These are phyloP conservation scores for Hyposoter dolosus DNA, from an alignment of 2,888 invertebrate genomes.

Conservation along the genomic window DNA sequence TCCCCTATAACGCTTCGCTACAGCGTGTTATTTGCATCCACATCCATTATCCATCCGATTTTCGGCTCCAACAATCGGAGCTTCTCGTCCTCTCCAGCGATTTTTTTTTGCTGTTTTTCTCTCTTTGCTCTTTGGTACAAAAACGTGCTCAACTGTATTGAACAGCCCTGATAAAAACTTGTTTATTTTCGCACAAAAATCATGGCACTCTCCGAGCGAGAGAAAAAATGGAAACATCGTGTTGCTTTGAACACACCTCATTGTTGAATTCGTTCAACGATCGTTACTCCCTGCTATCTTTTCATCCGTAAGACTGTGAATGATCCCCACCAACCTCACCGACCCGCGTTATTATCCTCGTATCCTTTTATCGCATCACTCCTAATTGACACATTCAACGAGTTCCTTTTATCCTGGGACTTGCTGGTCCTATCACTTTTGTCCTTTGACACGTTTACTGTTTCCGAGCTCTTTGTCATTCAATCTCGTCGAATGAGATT, in stretches of 20 bases:
- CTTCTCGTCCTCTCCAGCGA: not conserved
- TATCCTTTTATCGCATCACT: conserved; percentile 1
- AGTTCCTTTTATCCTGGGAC: not conserved
- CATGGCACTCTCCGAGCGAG: not conserved
- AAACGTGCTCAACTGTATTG: conserved; percentile 23
- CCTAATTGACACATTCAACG: conserved; percentile 34
- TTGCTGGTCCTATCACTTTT: not conserved
- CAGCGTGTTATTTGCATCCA: conserved; percentile 64
- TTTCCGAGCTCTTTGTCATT: not conserved
- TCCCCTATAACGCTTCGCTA: conserved; percentile 22
- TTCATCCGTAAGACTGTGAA: conserved; percentile 14
- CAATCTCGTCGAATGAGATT: not conserved
- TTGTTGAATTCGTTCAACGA: not conserved
- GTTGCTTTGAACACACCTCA: conserved; percentile 20
- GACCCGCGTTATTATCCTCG: not conserved
- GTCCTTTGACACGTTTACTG: not conserved
- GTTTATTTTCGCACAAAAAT: conserved; percentile 28
- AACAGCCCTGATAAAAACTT: conserved; percentile 36
- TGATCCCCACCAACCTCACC: not conserved
- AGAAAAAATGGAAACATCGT: not conserved
- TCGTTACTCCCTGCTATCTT: conserved; percentile 9
- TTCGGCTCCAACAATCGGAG: conserved; percentile 46
- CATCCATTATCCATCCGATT: conserved; percentile 53
- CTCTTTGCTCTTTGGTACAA: conserved; percentile 1
- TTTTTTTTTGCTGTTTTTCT: not conserved